Evolutionary conservation across 2,888 invertebrate species (phyloP).

Genomic region (Tetropium fuscum): DNA sequence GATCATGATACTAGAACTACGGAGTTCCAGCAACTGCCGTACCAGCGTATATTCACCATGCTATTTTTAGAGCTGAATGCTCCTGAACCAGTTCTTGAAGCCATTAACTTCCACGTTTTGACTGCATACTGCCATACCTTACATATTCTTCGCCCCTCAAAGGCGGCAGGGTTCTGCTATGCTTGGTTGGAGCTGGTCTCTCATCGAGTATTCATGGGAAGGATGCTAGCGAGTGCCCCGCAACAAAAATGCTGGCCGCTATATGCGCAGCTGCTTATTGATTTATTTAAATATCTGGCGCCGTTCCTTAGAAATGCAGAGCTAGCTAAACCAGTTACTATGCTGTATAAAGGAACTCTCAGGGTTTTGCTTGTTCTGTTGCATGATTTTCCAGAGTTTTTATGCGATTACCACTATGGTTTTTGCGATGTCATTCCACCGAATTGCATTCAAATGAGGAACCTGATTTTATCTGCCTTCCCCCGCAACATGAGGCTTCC

Average conservation of each 20-base stretch:
- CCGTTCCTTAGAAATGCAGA: slow-evolving; percentile 98
- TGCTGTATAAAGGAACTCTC: slow-evolving; percentile 93
- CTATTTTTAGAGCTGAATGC: slow-evolving; percentile 96
- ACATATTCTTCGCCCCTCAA: slow-evolving; percentile 91
- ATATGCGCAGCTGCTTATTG: slow-evolving; percentile 95
- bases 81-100: slow-evolving; percentile 93
- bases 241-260: slow-evolving; percentile 98
- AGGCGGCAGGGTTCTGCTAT: slow-evolving; percentile 97
- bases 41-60: slow-evolving; percentile 96
- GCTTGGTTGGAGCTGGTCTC: slow-evolving; percentile 99
- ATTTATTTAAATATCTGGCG: slow-evolving; percentile 93
- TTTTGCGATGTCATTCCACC: slow-evolving; percentile 99
- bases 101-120: slow-evolving; percentile 93
- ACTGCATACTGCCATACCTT: slow-evolving; percentile 97
- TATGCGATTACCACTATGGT: slow-evolving; percentile 99
- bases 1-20: slow-evolving; percentile 93
- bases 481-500: slow-evolving; percentile 98
- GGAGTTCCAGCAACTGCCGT: slow-evolving; percentile 97
- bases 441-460: slow-evolving; percentile 99
- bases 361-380: slow-evolving; percentile 94
- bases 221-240: slow-evolving; percentile 90
- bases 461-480: slow-evolving; percentile 97
- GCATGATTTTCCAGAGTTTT: slow-evolving; percentile 99
- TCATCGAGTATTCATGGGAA: slow-evolving; percentile 94
- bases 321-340: slow-evolving; percentile 92